Evolutionary conservation across 2,888 invertebrate genomes (phyloP), one percentile per base, ranked within the genome.

Genomic region (Antheraea yamamai): DNA sequence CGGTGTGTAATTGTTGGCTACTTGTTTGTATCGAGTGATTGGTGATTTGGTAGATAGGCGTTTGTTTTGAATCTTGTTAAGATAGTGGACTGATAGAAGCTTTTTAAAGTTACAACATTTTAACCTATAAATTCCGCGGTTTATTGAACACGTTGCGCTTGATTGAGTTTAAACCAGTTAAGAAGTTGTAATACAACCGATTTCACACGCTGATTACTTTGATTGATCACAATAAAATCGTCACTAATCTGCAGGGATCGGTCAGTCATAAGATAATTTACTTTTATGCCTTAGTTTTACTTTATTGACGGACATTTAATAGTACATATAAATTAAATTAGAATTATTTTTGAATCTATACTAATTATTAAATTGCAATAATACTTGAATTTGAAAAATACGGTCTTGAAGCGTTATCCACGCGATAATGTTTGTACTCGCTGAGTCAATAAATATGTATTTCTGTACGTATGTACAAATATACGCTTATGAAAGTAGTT

Each of bases 1-100:
- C 78, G 76, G 77, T 78, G 76, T 79, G 81, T 79, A 74, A 76
- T 73, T 75, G 74, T 77, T 71, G 75, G 84, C 86, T 84, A 84
- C 86, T 81, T 81, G 80, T 73, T 75, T 66, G 73, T 76, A 76
- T 66, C 66, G 47, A 47, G 73, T 64, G 73, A 73, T 75, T 75
- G 71, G 74, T 75, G 74, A 75, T 75, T 71, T 75, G 39, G 61
- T 70, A 75, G 74, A 75, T 75, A 73, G 51, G 26, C 58, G 74
- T 75, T 75, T 70, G 70, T 70, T 75, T 72, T 51, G 74, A 72
- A 75, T 75, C 74, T 75, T 61, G 74, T 75, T 75, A 71, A 75
- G 74, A 75, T 75, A 75, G 55, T 39, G 72, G 30, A 26, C 12
- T 52, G 70, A 39, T 55, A 52, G 39, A 70, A 58, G 58, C 39